Evolutionary conservation across 2,113 vertebrate genomes (phyloP).

Genomic region (Mastomys natalensis): DNA sequence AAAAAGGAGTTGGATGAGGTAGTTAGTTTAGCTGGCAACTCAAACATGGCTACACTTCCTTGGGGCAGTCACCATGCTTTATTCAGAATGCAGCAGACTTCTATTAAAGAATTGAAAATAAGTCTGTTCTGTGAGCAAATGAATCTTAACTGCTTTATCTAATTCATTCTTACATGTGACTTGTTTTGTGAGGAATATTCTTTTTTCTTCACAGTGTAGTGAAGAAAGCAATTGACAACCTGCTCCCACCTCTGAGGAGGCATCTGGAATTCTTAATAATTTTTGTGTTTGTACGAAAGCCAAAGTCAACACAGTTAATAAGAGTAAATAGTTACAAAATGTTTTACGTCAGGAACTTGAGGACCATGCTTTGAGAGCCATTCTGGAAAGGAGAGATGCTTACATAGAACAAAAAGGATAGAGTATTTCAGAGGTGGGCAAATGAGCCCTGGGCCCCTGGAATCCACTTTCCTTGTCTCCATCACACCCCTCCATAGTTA

Average conservation of each 20-base stretch:
- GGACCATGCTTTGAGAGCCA: background rate
- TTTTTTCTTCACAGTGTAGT: background rate
- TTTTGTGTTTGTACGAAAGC: background rate
- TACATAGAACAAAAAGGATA: background rate
- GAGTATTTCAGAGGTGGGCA: no score
- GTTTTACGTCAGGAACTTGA: background rate
- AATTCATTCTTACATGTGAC: background rate
- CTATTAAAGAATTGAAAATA: background rate
- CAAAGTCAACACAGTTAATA: background rate
- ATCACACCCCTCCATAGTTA: background rate
- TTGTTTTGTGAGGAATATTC: background rate
- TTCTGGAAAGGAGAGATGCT: background rate
- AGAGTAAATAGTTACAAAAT: background rate
- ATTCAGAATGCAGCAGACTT: background rate
- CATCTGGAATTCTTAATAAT: background rate
- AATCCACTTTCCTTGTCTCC: background rate
- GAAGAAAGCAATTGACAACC: accelerated
- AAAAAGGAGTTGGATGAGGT: background rate
- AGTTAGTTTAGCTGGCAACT: constrained; percentile 61
- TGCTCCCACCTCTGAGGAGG: background rate
- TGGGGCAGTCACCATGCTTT: accelerated
- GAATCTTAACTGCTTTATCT: background rate
- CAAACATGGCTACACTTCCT: background rate
- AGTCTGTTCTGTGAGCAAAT: background rate
- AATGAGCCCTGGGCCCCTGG: background rate